These are phyloP conservation scores for Standfussiana lucernea DNA, from an alignment of 2,888 invertebrate species.

Conservation along the genomic window DNA sequence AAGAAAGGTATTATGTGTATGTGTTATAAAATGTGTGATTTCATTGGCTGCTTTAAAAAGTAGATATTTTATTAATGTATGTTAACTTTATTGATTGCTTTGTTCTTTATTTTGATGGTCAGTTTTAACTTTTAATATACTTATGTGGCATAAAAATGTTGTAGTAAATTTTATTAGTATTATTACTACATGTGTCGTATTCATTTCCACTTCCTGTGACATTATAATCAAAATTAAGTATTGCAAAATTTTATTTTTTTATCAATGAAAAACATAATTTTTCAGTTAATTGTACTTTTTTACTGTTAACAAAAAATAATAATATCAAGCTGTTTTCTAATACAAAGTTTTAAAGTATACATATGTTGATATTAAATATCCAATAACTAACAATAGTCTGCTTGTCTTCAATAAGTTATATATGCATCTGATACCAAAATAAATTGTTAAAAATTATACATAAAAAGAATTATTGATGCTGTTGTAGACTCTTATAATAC, in stretches of 20 bases:
- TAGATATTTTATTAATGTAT: conserved; percentile 9
- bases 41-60: conserved; percentile 15
- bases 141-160: conserved; percentile 45
- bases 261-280: conserved; percentile 14
- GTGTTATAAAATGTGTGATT: conserved; percentile 15
- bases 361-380: conserved; percentile 27
- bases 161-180: conserved; percentile 39
- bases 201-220: conserved; percentile 12
- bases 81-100: conserved; percentile 12
- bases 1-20: conserved; percentile 9
- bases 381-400: conserved; percentile 22
- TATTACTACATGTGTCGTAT: conserved; percentile 25
- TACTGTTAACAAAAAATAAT: conserved; percentile 40
- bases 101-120: conserved; percentile 20
- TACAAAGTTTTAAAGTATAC: conserved; percentile 17
- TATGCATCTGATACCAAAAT: conserved; percentile 21
- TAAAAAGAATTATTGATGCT: background rate
- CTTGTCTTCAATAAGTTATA: conserved; percentile 6
- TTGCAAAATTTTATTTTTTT: background rate
- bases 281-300: conserved; percentile 49
- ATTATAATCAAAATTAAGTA: background rate
- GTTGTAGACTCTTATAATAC: background rate
- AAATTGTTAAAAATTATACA: background rate
- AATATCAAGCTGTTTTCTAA: conserved; percentile 11
- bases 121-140: conserved; percentile 35